phyloP scores from a whole-genome alignment of 1,140 invertebrate species.

The Venustaconcha ellipsiformis region DNA sequence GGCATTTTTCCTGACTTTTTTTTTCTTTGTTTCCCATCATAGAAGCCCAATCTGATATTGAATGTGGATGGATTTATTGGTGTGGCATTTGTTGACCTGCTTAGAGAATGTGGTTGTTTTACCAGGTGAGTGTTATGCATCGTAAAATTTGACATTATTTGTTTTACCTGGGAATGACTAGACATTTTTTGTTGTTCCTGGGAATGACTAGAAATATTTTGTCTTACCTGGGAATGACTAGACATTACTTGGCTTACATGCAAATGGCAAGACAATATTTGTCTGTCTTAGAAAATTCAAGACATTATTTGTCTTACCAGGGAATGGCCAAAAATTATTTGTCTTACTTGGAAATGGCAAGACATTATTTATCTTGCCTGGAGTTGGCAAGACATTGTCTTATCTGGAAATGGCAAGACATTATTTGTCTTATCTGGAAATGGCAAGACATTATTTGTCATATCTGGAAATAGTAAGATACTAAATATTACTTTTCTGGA shows the following conservation, averaged over 20 bases:
- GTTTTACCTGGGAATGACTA: too few species aligned
- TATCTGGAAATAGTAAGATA: neutral
- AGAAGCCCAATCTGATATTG: conserved; percentile 98
- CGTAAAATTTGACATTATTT: too few species aligned
- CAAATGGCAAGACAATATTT: neutral
- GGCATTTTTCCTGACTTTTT: neutral
- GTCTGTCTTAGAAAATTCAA: too few species aligned
- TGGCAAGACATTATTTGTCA: neutral
- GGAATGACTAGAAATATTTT: neutral
- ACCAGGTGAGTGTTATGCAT: conserved; percentile 76
- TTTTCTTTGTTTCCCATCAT: conserved; percentile 32
- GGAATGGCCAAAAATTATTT: too few species aligned
- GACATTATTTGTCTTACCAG: too few species aligned
- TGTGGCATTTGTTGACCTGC: conserved; percentile 96
- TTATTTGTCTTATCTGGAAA: too few species aligned
- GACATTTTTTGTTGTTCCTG: too few species aligned
- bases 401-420: too few species aligned
- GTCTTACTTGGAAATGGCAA: too few species aligned
- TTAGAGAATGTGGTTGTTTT: conserved; percentile 80
- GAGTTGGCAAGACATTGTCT: too few species aligned
- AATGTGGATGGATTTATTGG: conserved; percentile 99
- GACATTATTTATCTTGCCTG: too few species aligned
- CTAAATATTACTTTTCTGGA: neutral
- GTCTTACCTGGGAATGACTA: neutral
- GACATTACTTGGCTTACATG: neutral